These are phyloP conservation scores for Siniperca chuatsi DNA, from an alignment of 2,113 vertebrate genomes.

Conservation along the genomic window DNA sequence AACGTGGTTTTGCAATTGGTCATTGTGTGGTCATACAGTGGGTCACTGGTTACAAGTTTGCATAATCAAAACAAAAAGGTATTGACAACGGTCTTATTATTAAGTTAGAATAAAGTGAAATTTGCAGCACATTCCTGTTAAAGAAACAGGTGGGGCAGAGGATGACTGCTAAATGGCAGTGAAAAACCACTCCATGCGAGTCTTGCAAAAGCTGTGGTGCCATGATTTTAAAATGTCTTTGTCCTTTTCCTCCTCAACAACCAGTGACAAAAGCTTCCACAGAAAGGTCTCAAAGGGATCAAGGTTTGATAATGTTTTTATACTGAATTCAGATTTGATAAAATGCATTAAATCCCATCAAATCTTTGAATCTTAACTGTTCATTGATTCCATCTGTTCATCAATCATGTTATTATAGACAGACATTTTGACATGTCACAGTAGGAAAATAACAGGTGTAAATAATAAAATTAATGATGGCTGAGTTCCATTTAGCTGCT, in stretches of 20 bases:
- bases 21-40: too few relatives aligned
- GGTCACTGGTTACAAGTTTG: not conserved
- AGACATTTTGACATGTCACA: not conserved
- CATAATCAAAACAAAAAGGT: not conserved
- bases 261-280: not conserved
- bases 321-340: slow-evolving; percentile 1
- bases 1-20: not conserved
- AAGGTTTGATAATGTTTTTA: not conserved
- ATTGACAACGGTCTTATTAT: not conserved
- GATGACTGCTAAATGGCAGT: not conserved
- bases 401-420: not conserved
- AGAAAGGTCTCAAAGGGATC: not conserved
- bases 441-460: not conserved
- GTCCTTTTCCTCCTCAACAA: not conserved
- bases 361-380: not conserved
- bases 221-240: not conserved
- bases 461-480: not conserved
- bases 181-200: not conserved
- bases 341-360: not conserved
- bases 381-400: not conserved
- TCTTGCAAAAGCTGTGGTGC: not conserved
- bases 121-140: not conserved
- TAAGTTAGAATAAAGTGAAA: not conserved
- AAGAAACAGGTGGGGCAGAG: not conserved
- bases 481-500: slow-evolving; percentile 2